These are phyloP conservation scores for Trachemys scripta DNA, from an alignment of 2,113 vertebrate species.

Conservation along the genomic window DNA sequence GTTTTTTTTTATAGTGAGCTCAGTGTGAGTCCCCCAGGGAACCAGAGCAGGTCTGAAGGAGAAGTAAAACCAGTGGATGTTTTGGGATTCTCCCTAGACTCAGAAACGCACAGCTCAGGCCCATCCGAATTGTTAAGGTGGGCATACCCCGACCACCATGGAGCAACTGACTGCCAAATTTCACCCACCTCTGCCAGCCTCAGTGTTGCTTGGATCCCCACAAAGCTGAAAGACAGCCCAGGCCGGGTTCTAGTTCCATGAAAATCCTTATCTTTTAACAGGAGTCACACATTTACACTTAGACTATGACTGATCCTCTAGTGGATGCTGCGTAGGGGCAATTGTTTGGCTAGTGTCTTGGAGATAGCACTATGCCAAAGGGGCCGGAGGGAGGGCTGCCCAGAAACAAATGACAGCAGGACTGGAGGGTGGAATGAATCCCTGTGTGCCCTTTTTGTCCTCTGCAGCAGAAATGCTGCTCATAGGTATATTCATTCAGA, in stretches of 20 bases:
- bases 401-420: neutral
- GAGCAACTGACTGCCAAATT: neutral
- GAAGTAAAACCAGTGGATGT: neutral
- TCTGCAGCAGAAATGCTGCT: neutral
- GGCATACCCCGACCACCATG: neutral
- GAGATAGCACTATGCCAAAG: neutral
- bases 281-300: neutral
- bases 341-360: neutral
- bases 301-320: neutral
- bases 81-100: neutral
- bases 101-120: neutral
- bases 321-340: neutral
- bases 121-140: neutral
- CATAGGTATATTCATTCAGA: neutral
- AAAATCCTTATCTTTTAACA: neutral
- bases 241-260: neutral
- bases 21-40: neutral
- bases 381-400: neutral
- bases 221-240: neutral
- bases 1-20: neutral
- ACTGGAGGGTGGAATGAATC: neutral
- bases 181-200: neutral
- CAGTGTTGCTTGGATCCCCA: neutral
- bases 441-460: neutral
- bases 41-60: neutral